A percentile compares a stretch with the other conserved stretches of the same genome.
Evolutionary conservation across 2,113 vertebrate genomes (phyloP).

Genomic region (Hippopotamus amphibius): DNA sequence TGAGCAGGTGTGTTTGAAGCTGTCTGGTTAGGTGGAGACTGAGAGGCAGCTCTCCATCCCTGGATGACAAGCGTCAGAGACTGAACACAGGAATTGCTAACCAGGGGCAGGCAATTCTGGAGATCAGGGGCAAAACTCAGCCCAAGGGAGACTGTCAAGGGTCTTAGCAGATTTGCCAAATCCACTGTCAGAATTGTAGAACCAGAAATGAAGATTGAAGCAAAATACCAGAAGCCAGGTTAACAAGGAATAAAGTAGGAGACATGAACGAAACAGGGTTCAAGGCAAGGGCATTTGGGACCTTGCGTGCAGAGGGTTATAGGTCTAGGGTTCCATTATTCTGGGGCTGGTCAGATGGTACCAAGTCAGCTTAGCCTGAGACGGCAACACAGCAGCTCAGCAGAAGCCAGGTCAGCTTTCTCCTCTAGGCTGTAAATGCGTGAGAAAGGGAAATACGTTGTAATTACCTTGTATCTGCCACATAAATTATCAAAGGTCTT

Average conservation of each 20-base stretch:
- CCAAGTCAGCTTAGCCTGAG: no score
- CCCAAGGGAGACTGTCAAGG: background rate
- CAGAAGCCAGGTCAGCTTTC: background rate
- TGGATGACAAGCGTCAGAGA: background rate
- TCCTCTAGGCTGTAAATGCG: no score
- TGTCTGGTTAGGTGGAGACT: background rate
- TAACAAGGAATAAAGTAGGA: background rate
- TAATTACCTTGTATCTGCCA: background rate
- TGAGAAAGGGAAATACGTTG: background rate
- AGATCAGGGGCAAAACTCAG: background rate
- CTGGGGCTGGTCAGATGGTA: rapidly evolving
- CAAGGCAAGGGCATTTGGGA: no score
- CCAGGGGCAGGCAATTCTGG: background rate
- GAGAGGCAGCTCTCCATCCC: background rate
- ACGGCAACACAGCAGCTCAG: background rate
- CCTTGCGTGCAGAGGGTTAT: rapidly evolving
- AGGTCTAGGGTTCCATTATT: rapidly evolving
- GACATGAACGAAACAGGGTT: background rate
- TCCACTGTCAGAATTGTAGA: background rate
- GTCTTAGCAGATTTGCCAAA: background rate
- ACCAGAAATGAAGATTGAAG: background rate
- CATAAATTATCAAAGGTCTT: background rate
- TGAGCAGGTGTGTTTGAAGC: background rate
- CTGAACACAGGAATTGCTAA: background rate
- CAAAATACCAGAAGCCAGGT: background rate